These are phyloP conservation scores for Drosophila truncata DNA, from an alignment of 1,140 invertebrate species.

Conservation along the genomic window DNA sequence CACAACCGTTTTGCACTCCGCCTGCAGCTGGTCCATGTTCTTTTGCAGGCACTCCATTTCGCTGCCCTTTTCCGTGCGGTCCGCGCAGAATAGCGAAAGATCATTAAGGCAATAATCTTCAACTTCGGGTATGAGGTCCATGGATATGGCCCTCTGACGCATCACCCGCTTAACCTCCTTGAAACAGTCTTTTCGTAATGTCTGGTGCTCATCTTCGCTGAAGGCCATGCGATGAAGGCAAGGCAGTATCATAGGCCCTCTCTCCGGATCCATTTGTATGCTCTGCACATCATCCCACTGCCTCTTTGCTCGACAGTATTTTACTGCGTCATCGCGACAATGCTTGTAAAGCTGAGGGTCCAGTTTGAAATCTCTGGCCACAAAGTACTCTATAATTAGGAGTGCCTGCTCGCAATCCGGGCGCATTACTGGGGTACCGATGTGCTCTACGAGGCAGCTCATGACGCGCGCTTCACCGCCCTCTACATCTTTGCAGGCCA, in stretches of 20 bases:
- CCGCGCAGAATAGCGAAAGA: conserved; percentile 92
- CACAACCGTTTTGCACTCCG: conserved; percentile 87
- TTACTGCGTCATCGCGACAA: conserved; percentile 94
- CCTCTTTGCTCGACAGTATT: conserved; percentile 92
- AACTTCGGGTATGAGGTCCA: conserved; percentile 97
- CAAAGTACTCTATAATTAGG: conserved; percentile 98
- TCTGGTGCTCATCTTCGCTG: conserved; percentile 89
- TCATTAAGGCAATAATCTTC: conserved; percentile 96
- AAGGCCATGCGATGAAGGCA: conserved; percentile 96
- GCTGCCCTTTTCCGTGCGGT: conserved; percentile 93
- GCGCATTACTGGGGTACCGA: conserved; percentile 94
- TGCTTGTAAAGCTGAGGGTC: conserved; percentile 94
- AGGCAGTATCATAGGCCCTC: conserved; percentile 93
- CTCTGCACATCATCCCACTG: conserved; percentile 90
- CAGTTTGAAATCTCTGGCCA: conserved; percentile 96
- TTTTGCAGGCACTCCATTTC: conserved; percentile 97
- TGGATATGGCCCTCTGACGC: conserved; percentile 95
- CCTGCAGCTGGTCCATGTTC: conserved; percentile 90
- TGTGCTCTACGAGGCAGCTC: conserved; percentile 96
- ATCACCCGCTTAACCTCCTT: conserved; percentile 95
- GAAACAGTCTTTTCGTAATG: conserved; percentile 88
- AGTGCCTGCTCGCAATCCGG: conserved; percentile 95
- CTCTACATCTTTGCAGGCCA: conserved; percentile 89
- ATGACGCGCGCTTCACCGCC: conserved; percentile 93
- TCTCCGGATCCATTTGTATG: conserved; percentile 89